Conservation (phyloP, 1,140 invertebrate species). For the Ostrea denselamellosa region DNA sequence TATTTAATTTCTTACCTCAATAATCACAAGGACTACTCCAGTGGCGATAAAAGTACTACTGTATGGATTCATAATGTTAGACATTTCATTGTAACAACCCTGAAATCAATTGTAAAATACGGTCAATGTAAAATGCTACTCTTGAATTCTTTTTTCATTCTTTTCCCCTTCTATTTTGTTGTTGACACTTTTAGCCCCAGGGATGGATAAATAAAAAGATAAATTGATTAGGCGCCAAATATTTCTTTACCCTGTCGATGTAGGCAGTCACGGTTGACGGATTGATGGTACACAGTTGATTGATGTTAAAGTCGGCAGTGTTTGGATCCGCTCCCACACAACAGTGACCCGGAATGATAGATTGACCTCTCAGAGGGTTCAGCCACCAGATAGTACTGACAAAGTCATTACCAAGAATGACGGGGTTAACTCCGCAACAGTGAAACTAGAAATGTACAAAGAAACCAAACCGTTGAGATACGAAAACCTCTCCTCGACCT, state of each 20-base stretch:
- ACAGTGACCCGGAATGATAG: constrained; percentile 44
- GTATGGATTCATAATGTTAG: constrained; percentile 42
- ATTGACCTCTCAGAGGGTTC: constrained; percentile 38
- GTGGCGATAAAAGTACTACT: constrained; percentile 50
- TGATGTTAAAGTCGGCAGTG: constrained; percentile 36
- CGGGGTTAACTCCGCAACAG: constrained; percentile 51
- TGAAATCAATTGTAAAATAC: neutral
- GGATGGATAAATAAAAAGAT: neutral
- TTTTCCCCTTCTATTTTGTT: too few relatives aligned
- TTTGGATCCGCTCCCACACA: constrained; percentile 49
- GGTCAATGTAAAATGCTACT: neutral
- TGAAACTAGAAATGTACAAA: constrained; percentile 39
- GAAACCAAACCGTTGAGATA: too few relatives aligned
- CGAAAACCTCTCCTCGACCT: too few relatives aligned
- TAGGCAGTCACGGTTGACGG: constrained; percentile 30
- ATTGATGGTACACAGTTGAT: constrained; percentile 48
- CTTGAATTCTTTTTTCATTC: neutral
- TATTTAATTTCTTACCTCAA: constrained; percentile 40
- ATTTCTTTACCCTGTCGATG: constrained; percentile 49
- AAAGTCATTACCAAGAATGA: constrained; percentile 49
- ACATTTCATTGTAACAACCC: constrained; percentile 50
- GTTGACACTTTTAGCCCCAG: neutral
- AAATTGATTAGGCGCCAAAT: neutral
- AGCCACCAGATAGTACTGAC: constrained; percentile 43
- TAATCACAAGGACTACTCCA: constrained; percentile 41